These are phyloP conservation scores for Propithecus perrieri DNA, from an alignment of 2,797 vertebrate genomes.

Conservation along the genomic window DNA sequence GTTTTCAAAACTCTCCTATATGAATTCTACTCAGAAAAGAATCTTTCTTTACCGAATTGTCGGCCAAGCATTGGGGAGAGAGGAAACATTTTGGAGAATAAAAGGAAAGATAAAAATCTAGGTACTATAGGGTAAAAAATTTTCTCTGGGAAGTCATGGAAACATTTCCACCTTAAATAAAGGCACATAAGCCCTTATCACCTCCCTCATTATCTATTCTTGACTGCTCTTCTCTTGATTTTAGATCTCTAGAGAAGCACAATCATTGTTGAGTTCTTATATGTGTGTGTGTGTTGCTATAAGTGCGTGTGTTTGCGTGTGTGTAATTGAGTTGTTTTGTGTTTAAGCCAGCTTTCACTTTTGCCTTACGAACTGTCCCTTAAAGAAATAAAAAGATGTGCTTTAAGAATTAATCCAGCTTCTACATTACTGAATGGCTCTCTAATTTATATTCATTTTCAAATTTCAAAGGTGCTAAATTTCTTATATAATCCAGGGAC, in stretches of 20 bases:
- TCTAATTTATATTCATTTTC: not conserved
- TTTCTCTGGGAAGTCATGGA: not conserved
- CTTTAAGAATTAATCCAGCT: not conserved
- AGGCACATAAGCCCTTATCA: not conserved
- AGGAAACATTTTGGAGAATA: not conserved
- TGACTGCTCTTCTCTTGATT: not conserved
- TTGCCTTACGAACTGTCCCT: not conserved
- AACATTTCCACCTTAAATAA: not conserved
- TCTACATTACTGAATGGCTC: not conserved
- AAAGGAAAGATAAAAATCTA: not conserved
- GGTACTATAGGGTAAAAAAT: not conserved
- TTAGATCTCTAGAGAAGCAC: not conserved
- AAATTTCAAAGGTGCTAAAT: not conserved
- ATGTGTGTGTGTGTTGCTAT: not conserved
- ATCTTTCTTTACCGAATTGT: not conserved
- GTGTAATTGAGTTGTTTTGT: not conserved
- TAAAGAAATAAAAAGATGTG: not conserved
- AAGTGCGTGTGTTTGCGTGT: not conserved
- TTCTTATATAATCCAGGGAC: not conserved
- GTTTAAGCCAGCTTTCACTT: not conserved
- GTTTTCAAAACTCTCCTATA: constrained; percentile 10
- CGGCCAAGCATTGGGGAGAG: not conserved
- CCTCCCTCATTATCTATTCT: not conserved
- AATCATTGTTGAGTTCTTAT: not conserved
- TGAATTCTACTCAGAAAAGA: not conserved